Evolutionary conservation across 2,113 vertebrate genomes (phyloP).

Genomic region (Platichthys stellatus): DNA sequence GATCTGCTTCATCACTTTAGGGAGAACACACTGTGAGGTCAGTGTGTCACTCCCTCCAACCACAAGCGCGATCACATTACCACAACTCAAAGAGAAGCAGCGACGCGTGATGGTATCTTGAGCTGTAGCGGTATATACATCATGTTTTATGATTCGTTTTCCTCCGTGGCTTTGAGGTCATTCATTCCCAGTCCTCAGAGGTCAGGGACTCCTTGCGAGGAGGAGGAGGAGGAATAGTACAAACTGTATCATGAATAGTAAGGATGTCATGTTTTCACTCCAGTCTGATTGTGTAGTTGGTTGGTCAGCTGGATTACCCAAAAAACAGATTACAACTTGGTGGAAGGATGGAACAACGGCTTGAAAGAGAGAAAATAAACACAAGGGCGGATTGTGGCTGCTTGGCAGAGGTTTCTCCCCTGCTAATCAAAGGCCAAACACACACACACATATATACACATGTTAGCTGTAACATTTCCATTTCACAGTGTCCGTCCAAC

Average conservation of each 20-base stretch:
- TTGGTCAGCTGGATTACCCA: too few species aligned
- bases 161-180: not conserved
- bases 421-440: not conserved
- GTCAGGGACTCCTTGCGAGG: too few species aligned
- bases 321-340: too few species aligned
- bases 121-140: slow-evolving; percentile 25
- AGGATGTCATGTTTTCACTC: too few species aligned
- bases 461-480: slow-evolving; percentile 24
- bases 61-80: slow-evolving; percentile 53
- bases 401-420: slow-evolving; percentile 3
- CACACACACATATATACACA: not conserved
- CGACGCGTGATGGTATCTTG: slow-evolving; percentile 29
- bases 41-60: slow-evolving; percentile 40
- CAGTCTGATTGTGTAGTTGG: too few species aligned
- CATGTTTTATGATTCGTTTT: slow-evolving; percentile 38
- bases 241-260: too few species aligned
- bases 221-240: too few species aligned
- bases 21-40: slow-evolving; percentile 29
- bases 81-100: slow-evolving; percentile 47
- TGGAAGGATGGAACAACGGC: too few species aligned
- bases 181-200: too few species aligned
- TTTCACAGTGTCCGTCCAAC: slow-evolving; percentile 32
- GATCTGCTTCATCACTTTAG: slow-evolving; percentile 49
- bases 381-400: not conserved
- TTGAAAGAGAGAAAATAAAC: too few species aligned